phyloP scores from a whole-genome alignment of 1,140 invertebrate genomes.

The Eulimnadia texana region DNA sequence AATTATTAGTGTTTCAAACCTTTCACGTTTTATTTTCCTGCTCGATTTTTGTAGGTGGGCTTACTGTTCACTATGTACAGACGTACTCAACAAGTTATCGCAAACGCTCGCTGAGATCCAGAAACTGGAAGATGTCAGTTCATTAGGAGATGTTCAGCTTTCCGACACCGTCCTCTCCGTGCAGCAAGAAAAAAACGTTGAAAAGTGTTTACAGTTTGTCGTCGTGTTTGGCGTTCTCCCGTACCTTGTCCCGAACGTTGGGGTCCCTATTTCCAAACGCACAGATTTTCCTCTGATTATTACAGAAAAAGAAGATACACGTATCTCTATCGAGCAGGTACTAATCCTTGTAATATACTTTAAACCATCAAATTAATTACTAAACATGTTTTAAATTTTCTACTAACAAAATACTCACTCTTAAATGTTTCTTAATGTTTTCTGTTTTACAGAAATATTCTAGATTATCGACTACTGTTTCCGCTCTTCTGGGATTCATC shows the following conservation, averaged over 20 bases:
- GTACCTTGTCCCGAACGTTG: constrained; percentile 46
- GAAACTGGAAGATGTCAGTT: background rate
- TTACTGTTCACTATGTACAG: background rate
- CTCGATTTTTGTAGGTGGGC: background rate
- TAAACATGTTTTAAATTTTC: too few relatives aligned
- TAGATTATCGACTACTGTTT: constrained; percentile 14
- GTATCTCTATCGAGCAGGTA: background rate
- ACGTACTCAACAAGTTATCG: background rate
- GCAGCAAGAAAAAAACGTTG: constrained; percentile 27
- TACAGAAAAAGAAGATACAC: background rate
- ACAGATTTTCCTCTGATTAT: constrained; percentile 20
- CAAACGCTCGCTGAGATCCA: background rate
- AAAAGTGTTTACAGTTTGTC: constrained; percentile 37
- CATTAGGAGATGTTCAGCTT: background rate
- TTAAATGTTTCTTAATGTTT: background rate
- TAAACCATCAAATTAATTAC: too few relatives aligned
- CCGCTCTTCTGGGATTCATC: constrained; percentile 9
- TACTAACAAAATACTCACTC: background rate
- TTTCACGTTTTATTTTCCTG: background rate
- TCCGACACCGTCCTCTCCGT: constrained; percentile 24
- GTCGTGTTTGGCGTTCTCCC: constrained; percentile 45
- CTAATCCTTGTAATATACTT: background rate
- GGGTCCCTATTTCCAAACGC: constrained; percentile 32
- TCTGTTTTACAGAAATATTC: constrained; percentile 12
- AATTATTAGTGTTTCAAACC: background rate